phyloP scores from a whole-genome alignment of 2,113 vertebrate genomes.

The Callaeas wilsoni region DNA sequence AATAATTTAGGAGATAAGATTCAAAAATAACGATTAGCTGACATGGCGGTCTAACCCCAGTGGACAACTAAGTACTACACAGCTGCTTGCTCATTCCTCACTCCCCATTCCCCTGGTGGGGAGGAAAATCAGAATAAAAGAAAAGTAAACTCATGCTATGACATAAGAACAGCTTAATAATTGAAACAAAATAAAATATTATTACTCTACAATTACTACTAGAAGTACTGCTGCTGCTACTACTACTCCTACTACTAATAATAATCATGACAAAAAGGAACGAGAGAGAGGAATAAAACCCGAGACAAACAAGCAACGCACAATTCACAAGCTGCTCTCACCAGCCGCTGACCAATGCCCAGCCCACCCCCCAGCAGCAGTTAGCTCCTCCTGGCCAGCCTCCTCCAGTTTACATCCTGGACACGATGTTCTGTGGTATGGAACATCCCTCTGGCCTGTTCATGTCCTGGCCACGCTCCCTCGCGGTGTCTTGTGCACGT shows the following conservation, averaged over 20 bases:
- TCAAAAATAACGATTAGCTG: not conserved
- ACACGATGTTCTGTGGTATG: not conserved
- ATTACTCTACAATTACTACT: not conserved
- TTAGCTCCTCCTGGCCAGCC: not conserved
- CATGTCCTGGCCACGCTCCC: not conserved
- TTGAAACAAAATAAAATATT: not conserved
- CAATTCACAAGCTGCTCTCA: too few species aligned
- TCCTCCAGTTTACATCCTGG: not conserved
- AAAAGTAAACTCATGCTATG: not conserved
- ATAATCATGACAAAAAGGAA: not conserved
- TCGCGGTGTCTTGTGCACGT: not conserved
- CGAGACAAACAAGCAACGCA: not conserved
- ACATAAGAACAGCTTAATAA: not conserved
- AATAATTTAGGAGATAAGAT: not conserved
- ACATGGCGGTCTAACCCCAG: not conserved
- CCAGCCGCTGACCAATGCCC: not conserved
- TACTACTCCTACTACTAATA: not conserved
- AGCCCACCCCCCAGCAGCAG: not conserved
- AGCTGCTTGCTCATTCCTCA: fast-evolving
- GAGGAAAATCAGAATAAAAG: not conserved
- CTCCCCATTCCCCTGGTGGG: not conserved
- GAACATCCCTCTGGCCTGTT: not conserved
- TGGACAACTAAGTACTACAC: not conserved
- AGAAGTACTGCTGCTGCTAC: not conserved
- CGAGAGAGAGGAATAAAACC: not conserved